Conservation (phyloP, 2,888 invertebrate genomes). For the Stenchaetothrips biformis region DNA sequence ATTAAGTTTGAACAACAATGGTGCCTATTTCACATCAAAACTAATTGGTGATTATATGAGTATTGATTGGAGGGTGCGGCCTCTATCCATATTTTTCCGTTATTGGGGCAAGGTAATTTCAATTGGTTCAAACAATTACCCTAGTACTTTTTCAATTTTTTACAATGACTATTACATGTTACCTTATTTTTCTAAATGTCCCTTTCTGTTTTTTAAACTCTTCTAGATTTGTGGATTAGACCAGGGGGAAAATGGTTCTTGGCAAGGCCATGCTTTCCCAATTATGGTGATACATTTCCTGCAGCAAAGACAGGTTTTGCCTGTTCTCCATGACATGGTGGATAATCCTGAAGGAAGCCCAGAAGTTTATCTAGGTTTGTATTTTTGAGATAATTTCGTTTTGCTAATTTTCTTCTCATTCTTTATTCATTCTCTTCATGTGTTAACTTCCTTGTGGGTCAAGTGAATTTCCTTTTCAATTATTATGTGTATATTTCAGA, state of each 20-base stretch:
- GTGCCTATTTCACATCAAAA: not conserved
- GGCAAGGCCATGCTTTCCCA: constrained; percentile 49
- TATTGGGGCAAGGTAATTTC: constrained; percentile 29
- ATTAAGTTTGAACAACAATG: constrained; percentile 2
- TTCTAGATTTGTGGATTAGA: constrained; percentile 47
- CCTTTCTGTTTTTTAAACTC: not conserved
- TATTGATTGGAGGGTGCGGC: constrained; percentile 2
- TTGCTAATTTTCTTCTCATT: constrained; percentile 25
- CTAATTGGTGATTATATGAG: constrained; percentile 18
- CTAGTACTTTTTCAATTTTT: not conserved
- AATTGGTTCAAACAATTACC: constrained; percentile 27
- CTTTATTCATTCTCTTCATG: constrained; percentile 29
- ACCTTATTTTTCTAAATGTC: not conserved
- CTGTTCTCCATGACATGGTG: constrained; percentile 43
- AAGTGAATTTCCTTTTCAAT: not conserved
- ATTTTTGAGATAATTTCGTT: constrained; percentile 34
- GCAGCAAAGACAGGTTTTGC: constrained; percentile 50
- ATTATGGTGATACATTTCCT: constrained; percentile 51
- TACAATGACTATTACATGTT: not conserved
- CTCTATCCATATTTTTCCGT: constrained; percentile 19
- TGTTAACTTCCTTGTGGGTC: not conserved
- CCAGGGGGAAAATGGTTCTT: constrained; percentile 47
- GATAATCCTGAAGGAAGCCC: constrained; percentile 33
- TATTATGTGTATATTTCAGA: not conserved
- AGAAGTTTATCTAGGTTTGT: constrained; percentile 43